These are phyloP conservation scores for Hymenopus coronatus DNA, from an alignment of 2,888 invertebrate species.

Conservation along the genomic window DNA sequence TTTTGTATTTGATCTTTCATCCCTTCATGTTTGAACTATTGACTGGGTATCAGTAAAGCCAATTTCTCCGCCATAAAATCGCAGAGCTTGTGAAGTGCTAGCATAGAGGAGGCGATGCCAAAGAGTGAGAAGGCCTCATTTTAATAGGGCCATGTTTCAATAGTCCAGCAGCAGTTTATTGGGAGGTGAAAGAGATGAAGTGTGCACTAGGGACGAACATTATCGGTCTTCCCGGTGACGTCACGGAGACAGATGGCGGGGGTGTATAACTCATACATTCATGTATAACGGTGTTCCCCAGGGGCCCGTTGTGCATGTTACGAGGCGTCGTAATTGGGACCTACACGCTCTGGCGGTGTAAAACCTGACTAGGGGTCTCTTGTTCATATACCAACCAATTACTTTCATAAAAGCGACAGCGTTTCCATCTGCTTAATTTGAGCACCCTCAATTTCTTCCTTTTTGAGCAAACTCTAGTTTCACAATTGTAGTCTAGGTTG, in stretches of 20 bases:
- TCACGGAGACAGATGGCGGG: neutral
- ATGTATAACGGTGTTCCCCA: neutral
- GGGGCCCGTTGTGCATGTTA: neutral
- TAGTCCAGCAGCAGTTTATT: neutral
- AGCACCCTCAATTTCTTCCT: too few species aligned
- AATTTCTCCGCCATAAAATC: too few species aligned
- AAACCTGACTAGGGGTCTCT: neutral
- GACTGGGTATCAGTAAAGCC: too few species aligned
- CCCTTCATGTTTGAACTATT: too few species aligned
- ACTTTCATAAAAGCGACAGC: too few species aligned
- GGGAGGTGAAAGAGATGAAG: neutral
- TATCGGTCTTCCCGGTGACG: neutral
- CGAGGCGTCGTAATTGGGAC: neutral
- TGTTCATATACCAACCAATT: neutral
- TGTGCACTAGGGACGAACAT: neutral
- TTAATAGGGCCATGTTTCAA: neutral
- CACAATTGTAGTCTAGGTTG: too few species aligned
- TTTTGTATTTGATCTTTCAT: too few species aligned
- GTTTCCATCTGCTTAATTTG: too few species aligned
- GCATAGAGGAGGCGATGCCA: too few species aligned
- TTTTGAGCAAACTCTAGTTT: too few species aligned
- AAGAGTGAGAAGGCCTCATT: neutral
- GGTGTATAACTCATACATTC: constrained; percentile 4
- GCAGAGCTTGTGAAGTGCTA: too few species aligned
- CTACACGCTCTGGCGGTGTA: neutral